A percentile compares a stretch with the other conserved stretches of the same genome.
These are phyloP conservation scores for Cotesia chilonis DNA, from an alignment of 1,140 invertebrate species.

Conservation along the genomic window DNA sequence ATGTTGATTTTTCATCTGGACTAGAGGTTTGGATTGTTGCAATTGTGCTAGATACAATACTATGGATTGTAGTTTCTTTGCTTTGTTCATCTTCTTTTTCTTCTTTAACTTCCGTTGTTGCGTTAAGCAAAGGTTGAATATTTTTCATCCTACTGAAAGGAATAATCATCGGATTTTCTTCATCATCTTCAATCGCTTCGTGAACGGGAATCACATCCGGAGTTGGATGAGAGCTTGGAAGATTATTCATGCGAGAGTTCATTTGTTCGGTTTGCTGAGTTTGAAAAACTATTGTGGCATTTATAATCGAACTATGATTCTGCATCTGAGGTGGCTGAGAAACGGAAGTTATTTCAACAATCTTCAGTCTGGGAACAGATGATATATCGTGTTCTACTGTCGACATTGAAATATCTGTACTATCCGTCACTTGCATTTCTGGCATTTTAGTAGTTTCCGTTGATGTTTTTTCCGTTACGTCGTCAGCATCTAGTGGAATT, in stretches of 20 bases:
- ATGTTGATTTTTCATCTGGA: neutral
- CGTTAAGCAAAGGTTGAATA: constrained; percentile 2
- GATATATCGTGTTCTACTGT: constrained; percentile 32
- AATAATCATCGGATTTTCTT: constrained; percentile 19
- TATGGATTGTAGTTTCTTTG: neutral
- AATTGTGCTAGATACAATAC: neutral
- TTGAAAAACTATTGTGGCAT: neutral
- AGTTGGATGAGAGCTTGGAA: constrained; percentile 36
- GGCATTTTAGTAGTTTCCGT: constrained; percentile 20
- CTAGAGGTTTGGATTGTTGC: neutral
- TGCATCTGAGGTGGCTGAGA: constrained; percentile 17
- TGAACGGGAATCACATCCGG: constrained; percentile 59
- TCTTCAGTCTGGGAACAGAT: constrained; percentile 40
- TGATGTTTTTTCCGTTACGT: constrained; percentile 26
- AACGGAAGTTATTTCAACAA: constrained; percentile 36
- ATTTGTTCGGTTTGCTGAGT: constrained; percentile 11
- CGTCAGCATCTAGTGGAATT: constrained; percentile 51
- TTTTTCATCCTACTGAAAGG: constrained; percentile 10
- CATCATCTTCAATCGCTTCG: constrained; percentile 52
- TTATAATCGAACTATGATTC: constrained; percentile 4
- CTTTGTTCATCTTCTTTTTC: neutral
- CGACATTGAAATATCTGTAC: constrained; percentile 25
- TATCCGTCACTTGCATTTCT: constrained; percentile 30
- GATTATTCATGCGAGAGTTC: neutral
- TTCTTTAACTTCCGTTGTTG: neutral